These are phyloP conservation scores for Polydrusus tereticollis DNA, from an alignment of 2,888 invertebrate genomes.

Conservation along the genomic window DNA sequence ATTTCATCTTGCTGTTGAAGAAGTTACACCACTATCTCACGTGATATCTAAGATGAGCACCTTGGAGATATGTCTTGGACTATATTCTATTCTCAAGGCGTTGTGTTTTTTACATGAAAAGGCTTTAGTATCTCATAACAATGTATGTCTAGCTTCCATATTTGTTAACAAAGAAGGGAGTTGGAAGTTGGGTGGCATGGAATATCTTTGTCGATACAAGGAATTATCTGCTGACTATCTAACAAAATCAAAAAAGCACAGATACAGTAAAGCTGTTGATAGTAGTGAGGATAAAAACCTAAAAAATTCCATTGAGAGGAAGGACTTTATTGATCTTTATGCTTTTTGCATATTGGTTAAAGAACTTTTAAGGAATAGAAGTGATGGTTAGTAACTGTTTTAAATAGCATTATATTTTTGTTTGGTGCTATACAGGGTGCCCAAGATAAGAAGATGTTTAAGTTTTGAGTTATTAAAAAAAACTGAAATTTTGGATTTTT, in stretches of 20 bases:
- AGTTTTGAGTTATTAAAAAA: too few relatives aligned
- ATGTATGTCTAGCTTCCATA: slow-evolving; percentile 82
- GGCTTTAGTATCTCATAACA: slow-evolving; percentile 85
- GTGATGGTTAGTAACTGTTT: slow-evolving; percentile 71
- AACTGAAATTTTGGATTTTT: too few relatives aligned
- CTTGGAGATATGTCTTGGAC: slow-evolving; percentile 86
- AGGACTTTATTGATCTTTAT: slow-evolving; percentile 79
- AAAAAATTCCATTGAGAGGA: slow-evolving; percentile 66
- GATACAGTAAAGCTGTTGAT: slow-evolving; percentile 81
- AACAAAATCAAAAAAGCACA: slow-evolving; percentile 73
- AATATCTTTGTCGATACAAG: slow-evolving; percentile 79
- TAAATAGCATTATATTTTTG: too few relatives aligned
- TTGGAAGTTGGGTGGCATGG: slow-evolving; percentile 91
- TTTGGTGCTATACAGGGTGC: too few relatives aligned
- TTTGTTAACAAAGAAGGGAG: slow-evolving; percentile 87
- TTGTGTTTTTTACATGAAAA: slow-evolving; percentile 88
- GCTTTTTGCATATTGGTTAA: slow-evolving; percentile 82
- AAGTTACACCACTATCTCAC: slow-evolving; percentile 81
- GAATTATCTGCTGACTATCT: slow-evolving; percentile 77
- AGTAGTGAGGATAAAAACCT: slow-evolving; percentile 74
- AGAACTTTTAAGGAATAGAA: slow-evolving; percentile 77
- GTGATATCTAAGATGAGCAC: slow-evolving; percentile 77
- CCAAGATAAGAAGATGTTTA: too few relatives aligned
- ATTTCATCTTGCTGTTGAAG: slow-evolving; percentile 85
- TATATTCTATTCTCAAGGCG: slow-evolving; percentile 85